phyloP scores from a whole-genome alignment of 1,140 invertebrate genomes.

The Nixonia krombeini region DNA sequence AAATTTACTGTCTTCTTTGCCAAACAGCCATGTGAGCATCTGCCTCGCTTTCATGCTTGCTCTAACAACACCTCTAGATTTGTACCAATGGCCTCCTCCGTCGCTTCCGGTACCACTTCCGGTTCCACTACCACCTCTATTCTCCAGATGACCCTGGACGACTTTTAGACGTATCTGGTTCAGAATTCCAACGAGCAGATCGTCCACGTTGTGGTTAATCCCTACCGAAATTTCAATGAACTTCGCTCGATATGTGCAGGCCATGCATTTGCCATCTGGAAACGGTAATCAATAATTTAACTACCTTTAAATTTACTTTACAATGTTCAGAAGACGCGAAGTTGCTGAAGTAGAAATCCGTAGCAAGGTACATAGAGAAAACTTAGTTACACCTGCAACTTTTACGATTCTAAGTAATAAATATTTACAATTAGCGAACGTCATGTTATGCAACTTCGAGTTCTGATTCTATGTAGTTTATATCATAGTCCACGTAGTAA shows the following conservation, averaged over 20 bases:
- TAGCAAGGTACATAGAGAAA: no score
- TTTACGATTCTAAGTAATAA: no score
- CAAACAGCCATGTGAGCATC: constrained; percentile 91
- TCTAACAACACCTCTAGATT: constrained; percentile 83
- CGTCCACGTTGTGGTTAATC: constrained; percentile 92
- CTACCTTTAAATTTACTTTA: neutral
- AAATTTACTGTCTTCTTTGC: constrained; percentile 90
- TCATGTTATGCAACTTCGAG: no score
- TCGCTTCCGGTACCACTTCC: constrained; percentile 66
- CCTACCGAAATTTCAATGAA: constrained; percentile 92
- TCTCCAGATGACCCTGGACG: constrained; percentile 75
- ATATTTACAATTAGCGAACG: no score
- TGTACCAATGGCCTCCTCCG: constrained; percentile 79
- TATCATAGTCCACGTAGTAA: no score
- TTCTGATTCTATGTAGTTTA: no score
- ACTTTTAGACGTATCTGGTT: constrained; percentile 86
- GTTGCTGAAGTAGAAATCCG: no score
- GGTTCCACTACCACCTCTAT: constrained; percentile 58
- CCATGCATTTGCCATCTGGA: constrained; percentile 88
- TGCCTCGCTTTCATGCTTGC: constrained; percentile 91
- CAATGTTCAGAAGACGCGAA: no score
- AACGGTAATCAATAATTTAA: constrained; percentile 39
- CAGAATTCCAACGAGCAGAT: constrained; percentile 85
- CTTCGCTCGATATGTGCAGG: constrained; percentile 87
- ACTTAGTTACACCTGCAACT: no score